Evolutionary conservation across 2,888 invertebrate genomes (phyloP).

Genomic region (Agriopis aurantiaria): DNA sequence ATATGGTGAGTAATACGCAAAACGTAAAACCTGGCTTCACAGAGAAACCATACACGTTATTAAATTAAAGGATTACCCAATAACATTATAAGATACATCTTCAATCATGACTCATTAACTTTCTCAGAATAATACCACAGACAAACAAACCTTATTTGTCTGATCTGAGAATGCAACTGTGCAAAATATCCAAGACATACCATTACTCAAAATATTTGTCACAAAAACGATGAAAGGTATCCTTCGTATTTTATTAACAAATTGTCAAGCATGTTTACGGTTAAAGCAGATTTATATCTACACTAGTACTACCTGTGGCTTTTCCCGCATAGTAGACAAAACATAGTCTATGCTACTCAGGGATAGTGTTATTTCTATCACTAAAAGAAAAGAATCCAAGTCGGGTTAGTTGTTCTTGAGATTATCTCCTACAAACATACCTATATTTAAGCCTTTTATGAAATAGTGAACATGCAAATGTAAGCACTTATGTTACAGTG

Average conservation of each 20-base stretch:
- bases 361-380: too few relatives aligned
- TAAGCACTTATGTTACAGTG: too few relatives aligned
- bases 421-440: too few relatives aligned
- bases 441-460: too few relatives aligned
- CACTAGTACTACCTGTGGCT: too few relatives aligned
- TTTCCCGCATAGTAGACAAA: too few relatives aligned
- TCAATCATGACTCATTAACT: slow-evolving; percentile 30
- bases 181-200: slow-evolving; percentile 4
- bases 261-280: background rate
- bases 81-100: slow-evolving; percentile 14
- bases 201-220: background rate
- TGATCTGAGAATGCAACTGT: background rate
- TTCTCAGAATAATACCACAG: slow-evolving; percentile 13
- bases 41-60: slow-evolving; percentile 3
- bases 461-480: too few relatives aligned
- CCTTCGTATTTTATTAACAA: slow-evolving; percentile 8
- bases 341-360: too few relatives aligned
- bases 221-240: slow-evolving; percentile 18
- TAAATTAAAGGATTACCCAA: slow-evolving; percentile 29
- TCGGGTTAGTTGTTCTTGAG: too few relatives aligned
- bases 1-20: slow-evolving; percentile 12
- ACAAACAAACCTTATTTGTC: too few relatives aligned
- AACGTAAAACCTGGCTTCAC: background rate
- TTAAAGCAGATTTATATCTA: too few relatives aligned
- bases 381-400: too few relatives aligned